Evolutionary conservation across 37 sponge, comb jelly and placozoan genomes (phyloP).

Genomic region (Aplysina aerophoba): DNA sequence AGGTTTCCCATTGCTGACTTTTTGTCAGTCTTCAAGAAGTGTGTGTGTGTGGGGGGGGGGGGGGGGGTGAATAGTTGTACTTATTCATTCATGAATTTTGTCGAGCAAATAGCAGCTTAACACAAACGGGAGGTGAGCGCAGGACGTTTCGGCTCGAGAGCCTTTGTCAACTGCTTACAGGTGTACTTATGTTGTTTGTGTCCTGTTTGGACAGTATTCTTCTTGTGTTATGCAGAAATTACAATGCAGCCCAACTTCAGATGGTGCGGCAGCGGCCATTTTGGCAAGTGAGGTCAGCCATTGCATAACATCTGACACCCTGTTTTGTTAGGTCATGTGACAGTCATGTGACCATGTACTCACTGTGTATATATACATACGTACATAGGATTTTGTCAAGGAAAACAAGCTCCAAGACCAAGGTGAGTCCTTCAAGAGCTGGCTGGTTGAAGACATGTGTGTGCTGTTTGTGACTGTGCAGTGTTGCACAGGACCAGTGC

Average conservation of each 20-base stretch:
- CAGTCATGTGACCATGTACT: too few relatives aligned
- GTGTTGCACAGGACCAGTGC: not conserved
- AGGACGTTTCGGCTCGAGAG: too few relatives aligned
- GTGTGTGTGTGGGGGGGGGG: too few relatives aligned
- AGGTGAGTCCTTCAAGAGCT: slow-evolving; percentile 9
- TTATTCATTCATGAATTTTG: too few relatives aligned
- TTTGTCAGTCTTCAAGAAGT: too few relatives aligned
- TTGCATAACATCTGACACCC: too few relatives aligned
- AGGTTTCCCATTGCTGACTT: too few relatives aligned
- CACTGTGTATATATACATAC: too few relatives aligned
- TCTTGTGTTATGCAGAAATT: slow-evolving; percentile 42
- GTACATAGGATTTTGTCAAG: slow-evolving; percentile 64
- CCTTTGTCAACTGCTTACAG: too few relatives aligned
- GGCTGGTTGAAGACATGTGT: not conserved
- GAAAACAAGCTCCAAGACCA: slow-evolving; percentile 52
- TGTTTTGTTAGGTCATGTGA: too few relatives aligned
- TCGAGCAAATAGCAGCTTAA: slow-evolving; percentile 37
- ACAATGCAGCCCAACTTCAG: slow-evolving; percentile 80
- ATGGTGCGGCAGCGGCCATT: slow-evolving; percentile 75
- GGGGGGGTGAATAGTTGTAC: too few relatives aligned
- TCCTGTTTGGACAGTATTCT: not conserved
- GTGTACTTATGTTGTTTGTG: not conserved
- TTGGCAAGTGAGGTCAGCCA: slow-evolving; percentile 58
- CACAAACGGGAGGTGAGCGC: too few relatives aligned
- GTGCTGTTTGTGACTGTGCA: not conserved